phyloP scores from a whole-genome alignment of 2,888 invertebrate species.

The Chalcosyrphus nemorum region DNA sequence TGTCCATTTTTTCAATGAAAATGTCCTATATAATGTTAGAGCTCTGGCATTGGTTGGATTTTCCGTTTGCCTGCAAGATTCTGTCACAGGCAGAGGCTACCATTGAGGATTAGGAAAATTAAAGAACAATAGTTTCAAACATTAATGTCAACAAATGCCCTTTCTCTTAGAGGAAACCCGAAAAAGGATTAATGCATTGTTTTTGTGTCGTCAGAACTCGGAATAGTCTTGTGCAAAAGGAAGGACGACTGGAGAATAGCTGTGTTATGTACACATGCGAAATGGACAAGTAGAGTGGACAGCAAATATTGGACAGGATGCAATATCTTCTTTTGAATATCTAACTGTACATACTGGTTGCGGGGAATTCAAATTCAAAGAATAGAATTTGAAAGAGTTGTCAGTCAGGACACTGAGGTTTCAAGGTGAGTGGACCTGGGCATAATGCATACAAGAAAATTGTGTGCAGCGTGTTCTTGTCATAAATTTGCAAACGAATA shows the following conservation, averaged over 20 bases:
- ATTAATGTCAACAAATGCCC: conserved; percentile 55
- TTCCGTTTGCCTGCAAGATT: neutral
- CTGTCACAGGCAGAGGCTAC: conserved; percentile 3
- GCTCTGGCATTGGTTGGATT: neutral
- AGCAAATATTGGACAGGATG: conserved; percentile 45
- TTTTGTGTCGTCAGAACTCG: conserved; percentile 24
- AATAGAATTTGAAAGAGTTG: conserved; percentile 30
- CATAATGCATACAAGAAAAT: neutral
- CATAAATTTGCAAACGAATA: neutral
- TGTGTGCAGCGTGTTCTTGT: neutral
- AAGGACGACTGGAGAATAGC: neutral
- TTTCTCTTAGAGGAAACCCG: conserved; percentile 25
- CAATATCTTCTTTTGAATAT: conserved; percentile 34
- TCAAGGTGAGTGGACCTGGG: conserved; percentile 42
- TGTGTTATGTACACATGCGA: conserved; percentile 24
- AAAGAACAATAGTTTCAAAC: conserved; percentile 44
- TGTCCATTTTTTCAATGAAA: conserved; percentile 19
- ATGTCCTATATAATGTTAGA: too few species aligned
- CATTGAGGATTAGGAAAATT: conserved; percentile 25
- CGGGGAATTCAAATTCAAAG: neutral
- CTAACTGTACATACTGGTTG: conserved; percentile 20
- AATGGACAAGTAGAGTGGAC: conserved; percentile 38
- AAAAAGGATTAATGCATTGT: conserved; percentile 60
- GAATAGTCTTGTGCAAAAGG: conserved; percentile 5
- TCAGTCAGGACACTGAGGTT: conserved; percentile 7